phyloP scores from a whole-genome alignment of 2,113 vertebrate species.

The Dascyllus trimaculatus region DNA sequence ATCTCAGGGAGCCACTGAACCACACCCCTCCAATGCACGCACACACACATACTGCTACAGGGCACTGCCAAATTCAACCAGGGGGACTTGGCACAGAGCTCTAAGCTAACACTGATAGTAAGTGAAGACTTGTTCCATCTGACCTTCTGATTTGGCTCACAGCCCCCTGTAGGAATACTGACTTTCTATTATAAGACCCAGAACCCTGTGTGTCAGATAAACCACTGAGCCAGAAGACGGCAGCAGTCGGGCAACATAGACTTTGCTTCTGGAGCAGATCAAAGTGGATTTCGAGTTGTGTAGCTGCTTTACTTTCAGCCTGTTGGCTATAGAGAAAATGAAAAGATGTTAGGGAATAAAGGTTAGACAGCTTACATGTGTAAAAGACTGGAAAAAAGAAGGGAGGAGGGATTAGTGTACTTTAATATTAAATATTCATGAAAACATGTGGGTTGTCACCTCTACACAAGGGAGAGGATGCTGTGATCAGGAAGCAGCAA shows the following conservation, averaged over 20 bases:
- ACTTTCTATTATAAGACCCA: conserved; percentile 74
- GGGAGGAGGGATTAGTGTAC: not conserved
- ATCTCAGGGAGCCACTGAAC: conserved; percentile 48
- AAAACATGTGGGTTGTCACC: conserved; percentile 36
- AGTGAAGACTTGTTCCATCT: conserved; percentile 76
- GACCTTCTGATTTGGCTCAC: conserved; percentile 80
- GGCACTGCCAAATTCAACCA: conserved; percentile 48
- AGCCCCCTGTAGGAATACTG: conserved; percentile 74
- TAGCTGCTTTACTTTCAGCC: conserved; percentile 1
- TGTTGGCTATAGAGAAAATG: not conserved
- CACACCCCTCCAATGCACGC: conserved; percentile 21
- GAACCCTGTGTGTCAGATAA: conserved; percentile 43
- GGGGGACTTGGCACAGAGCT: conserved; percentile 72
- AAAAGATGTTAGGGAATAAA: not conserved
- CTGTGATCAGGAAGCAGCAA: conserved; percentile 15
- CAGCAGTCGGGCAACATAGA: conserved; percentile 32
- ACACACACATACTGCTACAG: conserved; percentile 29
- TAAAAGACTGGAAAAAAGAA: not conserved
- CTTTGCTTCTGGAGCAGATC: conserved; percentile 25
- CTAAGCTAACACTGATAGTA: conserved; percentile 74
- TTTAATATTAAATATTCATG: conserved; percentile 46
- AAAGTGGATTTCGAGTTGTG: conserved; percentile 2
- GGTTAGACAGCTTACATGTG: not conserved
- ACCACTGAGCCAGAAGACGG: conserved; percentile 42
- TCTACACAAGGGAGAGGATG: conserved; percentile 4